Evolutionary conservation across 2,888 invertebrate genomes (phyloP), one percentile per base, ranked within the genome.

Genomic region (Diarsia rubi): DNA sequence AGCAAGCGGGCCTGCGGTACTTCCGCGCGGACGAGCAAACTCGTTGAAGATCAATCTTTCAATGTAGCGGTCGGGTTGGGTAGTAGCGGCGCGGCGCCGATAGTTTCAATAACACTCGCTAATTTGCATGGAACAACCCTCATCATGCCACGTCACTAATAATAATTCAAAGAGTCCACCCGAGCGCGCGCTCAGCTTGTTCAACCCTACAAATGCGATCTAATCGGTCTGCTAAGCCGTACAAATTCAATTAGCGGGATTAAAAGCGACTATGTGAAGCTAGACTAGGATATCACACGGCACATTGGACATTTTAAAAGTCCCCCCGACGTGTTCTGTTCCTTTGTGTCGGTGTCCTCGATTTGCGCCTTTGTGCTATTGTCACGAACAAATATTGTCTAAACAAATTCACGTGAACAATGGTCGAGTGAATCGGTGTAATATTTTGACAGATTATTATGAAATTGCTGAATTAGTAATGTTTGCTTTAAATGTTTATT

Each of bases 201-300:
- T 88, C 89, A 88, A 87, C 90, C 91, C 89, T 88, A 83, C 89
- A 86, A 88, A 88, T 88, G 85, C 88, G 87, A 87, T 91, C 88
- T 92, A 91, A 93, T 92, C 92, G 91, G 88, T 88, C 89, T 89
- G 91, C 90, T 91, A 91, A 92, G 89, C 91, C 91, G 85, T 89
- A 89, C 89, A 89, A 92, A 93, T 93, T 92, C 91, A 92, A 93
- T 93, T 93, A 93, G 87, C 82, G 82, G 85, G 89, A 90, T 90
- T 86, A 88, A 78, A 86, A 82, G 77, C 82, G 78, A 87, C 86
- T 85, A 85, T 81, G 83, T 85, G 86, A 80, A 78, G 76, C 86
- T 81, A 87, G 84, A 73, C 80, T 72, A 73, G 81, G 65, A 86
- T 79, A 83, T 83, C 75, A 85, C 85, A 81, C 78, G 71, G 79